Evolutionary conservation across 2,797 vertebrate genomes (phyloP).

Genomic region (Hipposideros larvatus): DNA sequence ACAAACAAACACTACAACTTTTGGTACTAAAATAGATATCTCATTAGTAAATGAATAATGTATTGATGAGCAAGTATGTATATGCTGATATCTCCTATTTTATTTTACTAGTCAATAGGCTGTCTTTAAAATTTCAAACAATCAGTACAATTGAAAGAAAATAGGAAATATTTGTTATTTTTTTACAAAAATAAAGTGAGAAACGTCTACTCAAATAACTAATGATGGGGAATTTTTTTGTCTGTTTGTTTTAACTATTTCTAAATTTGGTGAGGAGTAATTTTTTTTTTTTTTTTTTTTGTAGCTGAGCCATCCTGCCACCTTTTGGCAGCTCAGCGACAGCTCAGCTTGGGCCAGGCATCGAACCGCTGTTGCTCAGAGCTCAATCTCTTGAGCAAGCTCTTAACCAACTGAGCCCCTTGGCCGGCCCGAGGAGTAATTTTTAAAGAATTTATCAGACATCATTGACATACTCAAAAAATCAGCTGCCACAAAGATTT

Average conservation of each 20-base stretch:
- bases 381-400: too few relatives aligned
- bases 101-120: neutral
- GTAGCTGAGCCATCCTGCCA: too few relatives aligned
- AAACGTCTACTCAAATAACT: neutral
- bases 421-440: neutral
- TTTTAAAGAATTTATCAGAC: neutral
- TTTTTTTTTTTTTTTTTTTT: neutral
- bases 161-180: neutral
- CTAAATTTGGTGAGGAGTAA: neutral
- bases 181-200: neutral
- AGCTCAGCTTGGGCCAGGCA: too few relatives aligned
- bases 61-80: neutral
- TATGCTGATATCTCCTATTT: neutral
- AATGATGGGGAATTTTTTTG: neutral
- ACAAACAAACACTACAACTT: neutral
- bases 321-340: too few relatives aligned
- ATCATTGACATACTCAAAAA: neutral
- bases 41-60: neutral
- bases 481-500: neutral
- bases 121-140: neutral
- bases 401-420: too few relatives aligned
- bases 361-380: too few relatives aligned
- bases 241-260: neutral
- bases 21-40: neutral
- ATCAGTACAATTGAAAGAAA: neutral